These are phyloP conservation scores for Drosophila willistoni DNA, from an alignment of 1,140 invertebrate genomes.

Conservation along the genomic window DNA sequence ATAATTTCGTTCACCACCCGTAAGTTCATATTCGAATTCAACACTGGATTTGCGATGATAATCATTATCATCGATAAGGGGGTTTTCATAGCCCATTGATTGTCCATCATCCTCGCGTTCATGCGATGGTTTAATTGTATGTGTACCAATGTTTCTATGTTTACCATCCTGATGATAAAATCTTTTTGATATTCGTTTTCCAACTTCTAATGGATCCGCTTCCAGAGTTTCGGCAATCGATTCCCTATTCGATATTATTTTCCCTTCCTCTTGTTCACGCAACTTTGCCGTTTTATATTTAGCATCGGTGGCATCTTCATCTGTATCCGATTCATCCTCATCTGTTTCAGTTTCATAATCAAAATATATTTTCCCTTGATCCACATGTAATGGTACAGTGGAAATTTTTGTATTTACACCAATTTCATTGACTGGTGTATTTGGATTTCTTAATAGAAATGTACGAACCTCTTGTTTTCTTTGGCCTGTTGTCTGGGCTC, in stretches of 20 bases:
- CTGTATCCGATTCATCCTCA: neutral
- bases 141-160: neutral
- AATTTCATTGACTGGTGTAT: neutral
- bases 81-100: neutral
- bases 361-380: neutral
- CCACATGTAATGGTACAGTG: neutral
- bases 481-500: slow-evolving; percentile 30
- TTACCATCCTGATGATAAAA: neutral
- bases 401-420: slow-evolving; percentile 32
- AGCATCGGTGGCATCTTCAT: neutral
- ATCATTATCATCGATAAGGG: neutral
- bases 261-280: neutral
- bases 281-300: neutral
- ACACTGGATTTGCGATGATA: slow-evolving; percentile 8
- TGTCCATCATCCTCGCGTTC: slow-evolving; percentile 10
- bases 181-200: too few species aligned
- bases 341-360: neutral
- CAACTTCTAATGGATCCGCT: too few species aligned
- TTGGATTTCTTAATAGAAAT: neutral
- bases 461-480: neutral
- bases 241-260: too few species aligned
- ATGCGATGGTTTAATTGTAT: neutral
- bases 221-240: too few species aligned
- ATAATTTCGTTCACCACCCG: neutral
- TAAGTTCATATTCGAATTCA: slow-evolving; percentile 8